Evolutionary conservation across 2,797 vertebrate species (phyloP).

Genomic region (Enteromius unitaeniatus): DNA sequence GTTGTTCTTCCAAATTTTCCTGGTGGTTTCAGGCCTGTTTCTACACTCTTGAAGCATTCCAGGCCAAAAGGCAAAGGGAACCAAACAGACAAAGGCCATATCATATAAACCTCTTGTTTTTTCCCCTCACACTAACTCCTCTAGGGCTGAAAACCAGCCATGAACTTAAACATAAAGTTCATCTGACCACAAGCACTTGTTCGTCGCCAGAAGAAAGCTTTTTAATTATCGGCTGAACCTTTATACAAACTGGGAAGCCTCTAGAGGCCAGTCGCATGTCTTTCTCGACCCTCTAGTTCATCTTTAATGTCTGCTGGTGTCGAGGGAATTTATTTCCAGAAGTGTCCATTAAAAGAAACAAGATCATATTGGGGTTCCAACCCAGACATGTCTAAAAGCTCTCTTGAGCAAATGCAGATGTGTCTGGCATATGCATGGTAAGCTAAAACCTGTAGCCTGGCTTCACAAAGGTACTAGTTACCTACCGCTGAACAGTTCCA

Average conservation of each 20-base stretch:
- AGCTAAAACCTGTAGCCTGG: slow-evolving; percentile 19
- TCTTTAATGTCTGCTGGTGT: slow-evolving; percentile 13
- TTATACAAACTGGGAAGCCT: slow-evolving; percentile 37
- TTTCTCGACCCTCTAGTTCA: not conserved
- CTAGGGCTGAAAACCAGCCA: slow-evolving; percentile 48
- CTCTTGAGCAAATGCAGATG: slow-evolving; percentile 26
- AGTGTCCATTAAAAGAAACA: slow-evolving; percentile 20
- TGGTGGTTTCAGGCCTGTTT: slow-evolving; percentile 54
- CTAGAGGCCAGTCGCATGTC: slow-evolving; percentile 27
- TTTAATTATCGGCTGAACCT: slow-evolving; percentile 31
- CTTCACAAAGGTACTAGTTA: slow-evolving; percentile 4
- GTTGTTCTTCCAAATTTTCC: slow-evolving; percentile 71
- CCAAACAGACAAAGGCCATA: slow-evolving; percentile 43
- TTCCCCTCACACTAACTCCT: slow-evolving; percentile 22
- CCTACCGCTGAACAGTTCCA: slow-evolving; percentile 27
- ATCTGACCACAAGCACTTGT: slow-evolving; percentile 55
- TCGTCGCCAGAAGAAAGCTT: slow-evolving; percentile 37
- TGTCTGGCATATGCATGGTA: slow-evolving; percentile 18
- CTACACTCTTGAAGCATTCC: slow-evolving; percentile 56
- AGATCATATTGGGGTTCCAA: slow-evolving; percentile 10
- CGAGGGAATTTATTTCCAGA: slow-evolving; percentile 23
- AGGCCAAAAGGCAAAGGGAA: slow-evolving; percentile 54
- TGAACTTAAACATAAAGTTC: slow-evolving; percentile 57
- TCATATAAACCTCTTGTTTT: slow-evolving; percentile 52
- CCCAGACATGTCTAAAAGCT: slow-evolving; percentile 25